Conservation (phyloP, 2,888 invertebrate species). For the Girardia tigrina region DNA sequence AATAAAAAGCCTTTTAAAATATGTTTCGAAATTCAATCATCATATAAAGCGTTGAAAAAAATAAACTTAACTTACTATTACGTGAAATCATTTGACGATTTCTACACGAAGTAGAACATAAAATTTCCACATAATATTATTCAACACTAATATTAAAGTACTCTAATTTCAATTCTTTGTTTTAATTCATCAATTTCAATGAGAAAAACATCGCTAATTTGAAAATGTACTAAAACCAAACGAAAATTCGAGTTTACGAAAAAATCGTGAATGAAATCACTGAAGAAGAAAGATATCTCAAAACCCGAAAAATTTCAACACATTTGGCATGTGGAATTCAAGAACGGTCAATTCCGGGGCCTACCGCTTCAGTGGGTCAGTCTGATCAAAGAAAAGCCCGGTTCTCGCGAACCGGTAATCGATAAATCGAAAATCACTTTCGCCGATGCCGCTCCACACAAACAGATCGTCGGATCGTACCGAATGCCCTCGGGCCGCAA, state of each 20-base stretch:
- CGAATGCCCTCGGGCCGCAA: neutral
- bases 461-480: neutral
- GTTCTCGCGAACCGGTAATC: neutral
- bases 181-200: neutral
- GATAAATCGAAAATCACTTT: neutral
- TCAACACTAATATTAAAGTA: too few relatives aligned
- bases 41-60: too few relatives aligned
- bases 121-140: too few relatives aligned
- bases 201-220: neutral
- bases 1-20: too few relatives aligned
- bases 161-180: too few relatives aligned
- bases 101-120: too few relatives aligned
- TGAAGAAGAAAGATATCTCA: neutral
- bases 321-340: neutral
- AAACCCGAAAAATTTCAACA: neutral
- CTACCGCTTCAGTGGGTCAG: neutral
- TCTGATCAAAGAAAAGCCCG: neutral
- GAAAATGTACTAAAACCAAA: too few relatives aligned
- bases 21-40: too few relatives aligned
- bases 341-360: neutral
- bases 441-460: neutral
- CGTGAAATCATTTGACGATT: too few relatives aligned
- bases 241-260: too few relatives aligned
- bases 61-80: too few relatives aligned
- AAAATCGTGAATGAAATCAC: neutral